These are phyloP conservation scores for Phragmatobia fuliginosa DNA, from an alignment of 2,888 invertebrate genomes.

Conservation along the genomic window DNA sequence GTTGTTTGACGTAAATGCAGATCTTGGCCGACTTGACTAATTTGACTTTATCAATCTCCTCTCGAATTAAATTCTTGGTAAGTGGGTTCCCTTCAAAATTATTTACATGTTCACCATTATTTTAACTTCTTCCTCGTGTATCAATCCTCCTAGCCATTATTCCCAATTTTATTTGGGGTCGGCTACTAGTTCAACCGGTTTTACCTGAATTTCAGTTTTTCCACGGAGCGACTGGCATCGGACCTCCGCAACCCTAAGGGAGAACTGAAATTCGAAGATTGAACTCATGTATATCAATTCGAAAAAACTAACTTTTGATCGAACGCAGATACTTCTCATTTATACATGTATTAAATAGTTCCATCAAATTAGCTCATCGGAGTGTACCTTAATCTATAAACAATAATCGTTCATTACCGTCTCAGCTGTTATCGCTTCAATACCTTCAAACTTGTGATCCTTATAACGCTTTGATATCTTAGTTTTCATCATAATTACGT, in stretches of 20 bases:
- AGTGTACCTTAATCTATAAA: conserved; percentile 9
- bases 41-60: background rate
- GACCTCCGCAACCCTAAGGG: too few species aligned
- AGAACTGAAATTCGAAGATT: too few species aligned
- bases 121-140: background rate
- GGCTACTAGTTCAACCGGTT: too few species aligned
- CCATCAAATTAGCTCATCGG: conserved; percentile 6
- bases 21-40: background rate
- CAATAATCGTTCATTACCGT: conserved; percentile 13
- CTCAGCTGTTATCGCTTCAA: conserved; percentile 16
- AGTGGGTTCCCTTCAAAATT: background rate
- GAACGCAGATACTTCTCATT: background rate
- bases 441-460: conserved; percentile 14
- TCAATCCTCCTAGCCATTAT: too few species aligned
- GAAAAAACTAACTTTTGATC: too few species aligned
- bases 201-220: too few species aligned
- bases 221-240: too few species aligned
- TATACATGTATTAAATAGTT: background rate
- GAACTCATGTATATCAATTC: too few species aligned
- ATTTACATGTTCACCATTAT: background rate
- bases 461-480: conserved; percentile 14
- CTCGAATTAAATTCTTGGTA: background rate
- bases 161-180: too few species aligned
- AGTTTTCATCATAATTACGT: background rate
- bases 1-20: conserved; percentile 6